These are phyloP conservation scores for Hypercompe scribonia DNA, from an alignment of 2,888 invertebrate species.

Conservation along the genomic window DNA sequence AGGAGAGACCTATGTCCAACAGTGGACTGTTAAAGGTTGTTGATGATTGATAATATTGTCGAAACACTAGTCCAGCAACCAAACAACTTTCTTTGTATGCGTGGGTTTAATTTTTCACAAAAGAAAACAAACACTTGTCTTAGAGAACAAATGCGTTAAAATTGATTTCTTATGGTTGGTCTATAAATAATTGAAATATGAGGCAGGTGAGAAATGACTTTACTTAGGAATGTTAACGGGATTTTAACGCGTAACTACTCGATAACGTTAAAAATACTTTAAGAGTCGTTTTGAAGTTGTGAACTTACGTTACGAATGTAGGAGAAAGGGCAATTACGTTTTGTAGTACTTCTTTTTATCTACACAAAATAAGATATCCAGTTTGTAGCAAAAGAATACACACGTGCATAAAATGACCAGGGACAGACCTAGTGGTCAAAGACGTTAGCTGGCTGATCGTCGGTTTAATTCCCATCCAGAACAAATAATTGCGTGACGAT, in stretches of 20 bases:
- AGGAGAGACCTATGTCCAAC: too few species aligned
- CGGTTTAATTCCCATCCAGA: too few species aligned
- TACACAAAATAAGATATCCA: background rate
- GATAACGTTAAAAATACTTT: background rate
- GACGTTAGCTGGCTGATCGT: too few species aligned
- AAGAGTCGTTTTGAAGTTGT: background rate
- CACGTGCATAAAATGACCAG: too few species aligned
- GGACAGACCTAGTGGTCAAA: too few species aligned
- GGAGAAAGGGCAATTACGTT: background rate
- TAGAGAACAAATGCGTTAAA: background rate
- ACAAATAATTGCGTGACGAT: too few species aligned
- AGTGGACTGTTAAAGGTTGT: too few species aligned
- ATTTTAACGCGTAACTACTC: background rate
- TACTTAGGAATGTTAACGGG: conserved; percentile 1
- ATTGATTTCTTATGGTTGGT: background rate
- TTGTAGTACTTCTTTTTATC: background rate
- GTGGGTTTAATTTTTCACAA: background rate
- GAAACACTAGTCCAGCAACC: too few species aligned
- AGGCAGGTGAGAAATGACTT: background rate
- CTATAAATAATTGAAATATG: background rate
- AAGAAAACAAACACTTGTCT: background rate
- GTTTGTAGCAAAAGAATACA: too few species aligned
- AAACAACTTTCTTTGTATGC: background rate
- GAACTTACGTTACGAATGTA: background rate
- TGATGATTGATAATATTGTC: too few species aligned